Percentiles rank a stretch among this genome's conserved stretches.
Conservation (phyloP, 2,113 vertebrate genomes). For the Ceuthmochares aereus region DNA sequence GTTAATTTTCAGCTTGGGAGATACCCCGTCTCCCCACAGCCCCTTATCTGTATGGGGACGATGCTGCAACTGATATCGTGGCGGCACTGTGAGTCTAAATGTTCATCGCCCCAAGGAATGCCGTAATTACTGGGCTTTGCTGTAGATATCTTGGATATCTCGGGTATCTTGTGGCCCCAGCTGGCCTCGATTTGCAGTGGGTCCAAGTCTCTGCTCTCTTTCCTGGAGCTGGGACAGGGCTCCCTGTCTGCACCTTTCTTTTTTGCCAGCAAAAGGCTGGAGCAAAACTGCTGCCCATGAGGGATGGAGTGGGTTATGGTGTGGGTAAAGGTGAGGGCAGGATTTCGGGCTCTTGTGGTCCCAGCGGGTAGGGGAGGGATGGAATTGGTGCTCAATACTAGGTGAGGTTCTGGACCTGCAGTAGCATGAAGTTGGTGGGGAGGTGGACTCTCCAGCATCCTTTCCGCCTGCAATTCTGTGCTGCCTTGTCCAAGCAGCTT, state of each 20-base stretch:
- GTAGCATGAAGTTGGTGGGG: background rate
- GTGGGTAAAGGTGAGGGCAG: background rate
- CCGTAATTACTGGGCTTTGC: background rate
- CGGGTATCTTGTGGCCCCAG: background rate
- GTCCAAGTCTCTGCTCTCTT: background rate
- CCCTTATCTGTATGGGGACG: fast-evolving
- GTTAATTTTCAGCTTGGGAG: background rate
- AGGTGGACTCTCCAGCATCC: background rate
- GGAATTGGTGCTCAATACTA: background rate
- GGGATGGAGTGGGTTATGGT: background rate
- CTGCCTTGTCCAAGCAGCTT: background rate
- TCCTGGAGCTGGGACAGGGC: background rate
- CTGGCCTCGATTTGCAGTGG: background rate
- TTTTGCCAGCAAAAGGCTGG: background rate
- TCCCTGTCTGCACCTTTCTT: background rate
- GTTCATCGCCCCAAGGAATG: background rate
- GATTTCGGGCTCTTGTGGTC: background rate
- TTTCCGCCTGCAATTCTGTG: background rate
- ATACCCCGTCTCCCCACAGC: background rate
- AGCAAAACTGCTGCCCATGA: background rate
- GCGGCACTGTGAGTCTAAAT: background rate
- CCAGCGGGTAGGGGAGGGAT: background rate
- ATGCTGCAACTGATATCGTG: background rate
- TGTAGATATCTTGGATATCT: background rate
- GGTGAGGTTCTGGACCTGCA: background rate